A percentile compares a stretch with the other conserved stretches of the same genome.
Evolutionary conservation across 2,113 vertebrate species (phyloP).

Genomic region (Suricata suricatta): DNA sequence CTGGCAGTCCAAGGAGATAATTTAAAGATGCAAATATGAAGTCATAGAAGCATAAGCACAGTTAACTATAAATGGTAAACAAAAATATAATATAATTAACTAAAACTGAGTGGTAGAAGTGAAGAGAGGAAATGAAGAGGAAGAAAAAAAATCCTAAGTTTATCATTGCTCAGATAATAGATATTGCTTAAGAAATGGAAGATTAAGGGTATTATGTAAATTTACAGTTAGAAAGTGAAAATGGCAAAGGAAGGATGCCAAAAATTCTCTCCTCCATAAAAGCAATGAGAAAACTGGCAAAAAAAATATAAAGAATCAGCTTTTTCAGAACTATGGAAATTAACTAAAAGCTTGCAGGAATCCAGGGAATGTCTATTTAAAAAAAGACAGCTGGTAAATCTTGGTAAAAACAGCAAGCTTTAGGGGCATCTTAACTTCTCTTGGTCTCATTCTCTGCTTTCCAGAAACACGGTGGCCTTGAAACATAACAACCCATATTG

Average conservation of each 20-base stretch:
- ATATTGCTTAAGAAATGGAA: not conserved
- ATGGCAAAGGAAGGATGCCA: not conserved
- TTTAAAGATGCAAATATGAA: slow-evolving; percentile 59
- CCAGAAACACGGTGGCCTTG: not conserved
- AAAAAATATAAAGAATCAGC: not conserved
- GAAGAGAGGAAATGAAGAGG: slow-evolving; percentile 29
- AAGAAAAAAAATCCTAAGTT: slow-evolving; percentile 21
- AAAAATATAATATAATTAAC: slow-evolving; percentile 58
- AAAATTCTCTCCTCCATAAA: slow-evolving; percentile 11
- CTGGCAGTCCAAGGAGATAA: slow-evolving; percentile 50
- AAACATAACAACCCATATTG: not conserved
- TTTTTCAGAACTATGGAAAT: slow-evolving; percentile 32
- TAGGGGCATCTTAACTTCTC: not conserved
- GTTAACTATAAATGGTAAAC: slow-evolving; percentile 60
- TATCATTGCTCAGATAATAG: slow-evolving; percentile 39
- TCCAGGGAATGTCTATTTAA: not conserved
- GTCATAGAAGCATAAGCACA: slow-evolving; percentile 45
- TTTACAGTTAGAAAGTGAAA: slow-evolving; percentile 40
- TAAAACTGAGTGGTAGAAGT: slow-evolving; percentile 36
- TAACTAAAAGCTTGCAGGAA: not conserved
- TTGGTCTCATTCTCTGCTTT: not conserved
- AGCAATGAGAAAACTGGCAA: not conserved
- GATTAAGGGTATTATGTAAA: slow-evolving; percentile 34
- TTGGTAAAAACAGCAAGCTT: not conserved
- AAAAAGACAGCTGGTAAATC: not conserved